phyloP scores from a whole-genome alignment of 2,113 vertebrate species.

The Pseudorasbora parva region DNA sequence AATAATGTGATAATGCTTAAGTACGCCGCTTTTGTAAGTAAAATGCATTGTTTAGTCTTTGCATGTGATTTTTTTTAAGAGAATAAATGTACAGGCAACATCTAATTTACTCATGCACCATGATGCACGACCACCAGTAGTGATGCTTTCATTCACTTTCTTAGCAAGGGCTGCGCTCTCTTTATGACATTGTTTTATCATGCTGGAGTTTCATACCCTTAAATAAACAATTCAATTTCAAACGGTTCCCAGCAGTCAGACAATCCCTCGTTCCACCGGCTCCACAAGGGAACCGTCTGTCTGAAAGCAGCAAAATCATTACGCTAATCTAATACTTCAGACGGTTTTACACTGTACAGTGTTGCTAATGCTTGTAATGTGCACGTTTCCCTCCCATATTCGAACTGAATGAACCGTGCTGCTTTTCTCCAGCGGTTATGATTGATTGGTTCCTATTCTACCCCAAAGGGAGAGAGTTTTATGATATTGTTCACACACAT shows the following conservation, averaged over 20 bases:
- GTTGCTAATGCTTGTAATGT: slow-evolving; percentile 30
- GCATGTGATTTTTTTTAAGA: neutral
- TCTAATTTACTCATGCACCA: neutral
- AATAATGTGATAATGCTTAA: neutral
- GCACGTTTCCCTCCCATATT: slow-evolving; percentile 24
- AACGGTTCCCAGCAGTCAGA: slow-evolving; percentile 12
- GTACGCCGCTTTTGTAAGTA: neutral
- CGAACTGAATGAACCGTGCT: slow-evolving; percentile 11
- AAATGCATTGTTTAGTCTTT: neutral
- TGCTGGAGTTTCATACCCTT: slow-evolving; percentile 1
- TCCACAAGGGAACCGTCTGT: slow-evolving; percentile 27
- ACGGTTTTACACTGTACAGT: slow-evolving; percentile 10
- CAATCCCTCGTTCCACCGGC: slow-evolving; percentile 14
- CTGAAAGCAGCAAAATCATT: slow-evolving; percentile 46
- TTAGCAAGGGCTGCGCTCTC: neutral
- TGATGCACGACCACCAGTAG: neutral
- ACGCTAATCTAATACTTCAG: slow-evolving; percentile 38
- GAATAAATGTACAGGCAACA: neutral
- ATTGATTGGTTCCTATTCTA: slow-evolving; percentile 43
- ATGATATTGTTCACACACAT: slow-evolving; percentile 37
- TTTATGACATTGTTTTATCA: slow-evolving; percentile 25
- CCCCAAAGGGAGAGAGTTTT: slow-evolving; percentile 21
- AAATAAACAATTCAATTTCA: slow-evolving; percentile 24
- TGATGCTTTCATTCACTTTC: neutral
- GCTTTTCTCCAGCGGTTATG: slow-evolving; percentile 35